Evolutionary conservation across 2,113 vertebrate species (phyloP), one percentile per base, ranked within the genome.

Genomic region (Poeciliopsis retropinna): DNA sequence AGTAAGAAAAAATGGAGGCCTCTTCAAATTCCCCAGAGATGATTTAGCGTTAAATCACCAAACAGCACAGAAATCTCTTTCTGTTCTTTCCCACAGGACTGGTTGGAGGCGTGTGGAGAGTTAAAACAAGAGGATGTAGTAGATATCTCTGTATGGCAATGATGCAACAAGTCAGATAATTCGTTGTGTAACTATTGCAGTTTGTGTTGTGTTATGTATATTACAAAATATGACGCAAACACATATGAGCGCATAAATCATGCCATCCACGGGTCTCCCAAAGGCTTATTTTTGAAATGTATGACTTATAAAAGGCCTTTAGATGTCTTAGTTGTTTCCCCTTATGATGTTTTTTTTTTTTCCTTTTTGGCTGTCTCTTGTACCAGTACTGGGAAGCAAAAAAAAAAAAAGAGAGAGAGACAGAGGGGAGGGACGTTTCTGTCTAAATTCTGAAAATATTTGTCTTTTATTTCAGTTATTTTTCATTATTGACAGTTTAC

Each of bases 21-120:
- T 85, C 79, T 80, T 62, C 67, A 78, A 78, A 91, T 85, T 80
- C 85, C 85, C 90, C 65, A 67, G 85, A 89, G 87, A 87, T 87
- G 85, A 92, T 92, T 91, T 87, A 89, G 78, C 78, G 83, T 81
- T 82, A 81, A 80, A 85, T 80, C 79, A 68, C 70, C 22, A 3
- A 80, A 82, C 63, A 37, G 85, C 81, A 28, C 37, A 44, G 76
- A 79, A 64, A 77, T 41, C 79, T 77, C 75, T 65, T 70, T 71
- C 78, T 54, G 66, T 78, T 76, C 63, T 85, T 72, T 90, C 90
- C 82, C 87, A 63, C 73, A 41, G 86, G 84, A 86, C 81, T 69
- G 51, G 79, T 72, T 64, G 31, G 67, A 70, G 78, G 73, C 79
- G 80, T 76, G 82, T 78, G 78, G 76, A 70, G 83, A 80, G 75